Percentiles rank a stretch among this genome's conserved stretches.
phyloP scores from a whole-genome alignment of 2,113 vertebrate genomes.

The Mus pahari region DNA sequence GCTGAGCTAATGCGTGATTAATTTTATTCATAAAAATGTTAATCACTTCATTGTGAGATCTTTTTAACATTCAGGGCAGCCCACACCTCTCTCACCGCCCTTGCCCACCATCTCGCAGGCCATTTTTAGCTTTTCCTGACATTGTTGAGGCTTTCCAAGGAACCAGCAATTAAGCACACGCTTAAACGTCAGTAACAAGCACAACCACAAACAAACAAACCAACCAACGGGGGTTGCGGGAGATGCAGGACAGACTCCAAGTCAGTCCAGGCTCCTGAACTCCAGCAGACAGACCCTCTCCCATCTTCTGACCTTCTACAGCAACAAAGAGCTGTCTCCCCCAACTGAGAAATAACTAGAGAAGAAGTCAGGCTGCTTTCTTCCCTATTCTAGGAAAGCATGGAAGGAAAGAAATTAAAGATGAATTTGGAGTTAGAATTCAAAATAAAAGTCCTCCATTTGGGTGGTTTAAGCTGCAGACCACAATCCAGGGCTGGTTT shows the following conservation, averaged over 20 bases:
- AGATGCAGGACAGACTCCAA: not conserved
- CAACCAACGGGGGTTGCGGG: not conserved
- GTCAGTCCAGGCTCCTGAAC: not conserved
- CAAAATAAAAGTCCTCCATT: not conserved
- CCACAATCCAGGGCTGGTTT: constrained; percentile 82
- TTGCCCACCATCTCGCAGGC: constrained; percentile 82
- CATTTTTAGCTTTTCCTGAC: constrained; percentile 87
- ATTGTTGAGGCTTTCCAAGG: constrained; percentile 78
- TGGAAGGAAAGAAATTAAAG: not conserved
- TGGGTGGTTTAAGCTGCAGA: constrained; percentile 49
- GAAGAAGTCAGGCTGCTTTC: constrained; percentile 49
- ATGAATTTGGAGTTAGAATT: constrained; percentile 37
- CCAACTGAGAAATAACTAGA: not conserved
- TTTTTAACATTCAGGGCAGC: constrained; percentile 87
- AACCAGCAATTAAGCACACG: constrained; percentile 85
- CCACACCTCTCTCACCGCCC: constrained; percentile 87
- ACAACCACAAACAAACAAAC: constrained; percentile 23
- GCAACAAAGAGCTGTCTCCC: not conserved
- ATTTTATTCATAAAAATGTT: constrained; percentile 93
- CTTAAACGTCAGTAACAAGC: constrained; percentile 79
- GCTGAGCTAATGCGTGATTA: constrained; percentile 90
- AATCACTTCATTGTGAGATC: constrained; percentile 90
- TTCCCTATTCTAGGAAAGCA: not conserved
- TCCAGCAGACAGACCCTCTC: rapidly evolving
- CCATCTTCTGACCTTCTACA: constrained; percentile 56